Conservation (phyloP, 1,140 invertebrate genomes). For the Grapholita molesta region DNA sequence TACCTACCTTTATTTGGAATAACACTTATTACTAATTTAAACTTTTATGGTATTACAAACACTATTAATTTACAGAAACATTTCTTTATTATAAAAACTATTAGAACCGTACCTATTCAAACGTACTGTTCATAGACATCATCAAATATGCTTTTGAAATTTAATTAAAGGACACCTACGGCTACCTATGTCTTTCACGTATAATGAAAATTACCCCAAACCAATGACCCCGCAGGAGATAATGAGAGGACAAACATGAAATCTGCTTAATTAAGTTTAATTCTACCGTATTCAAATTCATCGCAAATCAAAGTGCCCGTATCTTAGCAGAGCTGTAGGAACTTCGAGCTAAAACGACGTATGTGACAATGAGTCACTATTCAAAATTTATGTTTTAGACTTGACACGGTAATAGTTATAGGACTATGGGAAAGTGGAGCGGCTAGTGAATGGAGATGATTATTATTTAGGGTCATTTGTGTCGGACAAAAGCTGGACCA, state of each 20-base stretch:
- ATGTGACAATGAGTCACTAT: background rate
- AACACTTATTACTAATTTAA: too few species aligned
- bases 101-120: too few species aligned
- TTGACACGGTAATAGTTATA: conserved; percentile 11
- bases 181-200: background rate
- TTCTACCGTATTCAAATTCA: conserved; percentile 62
- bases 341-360: background rate
- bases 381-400: background rate
- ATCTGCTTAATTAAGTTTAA: conserved; percentile 68
- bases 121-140: background rate
- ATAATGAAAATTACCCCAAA: conserved; percentile 5
- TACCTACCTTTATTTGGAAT: too few species aligned
- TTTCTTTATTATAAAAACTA: too few species aligned
- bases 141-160: background rate
- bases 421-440: conserved; percentile 64
- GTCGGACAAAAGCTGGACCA: conserved; percentile 56
- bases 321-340: conserved; percentile 36
- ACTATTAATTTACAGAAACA: too few species aligned
- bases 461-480: conserved; percentile 73
- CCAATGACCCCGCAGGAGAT: conserved; percentile 12
- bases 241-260: conserved; percentile 44
- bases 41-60: too few species aligned
- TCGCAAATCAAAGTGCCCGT: conserved; percentile 75
- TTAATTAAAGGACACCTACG: conserved; percentile 20
- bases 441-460: conserved; percentile 64